A percentile compares a stretch with the other conserved stretches of the same genome.
These are phyloP conservation scores for Desmophyllum pertusum DNA, from an alignment of 92 coral and sea anemone genomes.

Conservation along the genomic window DNA sequence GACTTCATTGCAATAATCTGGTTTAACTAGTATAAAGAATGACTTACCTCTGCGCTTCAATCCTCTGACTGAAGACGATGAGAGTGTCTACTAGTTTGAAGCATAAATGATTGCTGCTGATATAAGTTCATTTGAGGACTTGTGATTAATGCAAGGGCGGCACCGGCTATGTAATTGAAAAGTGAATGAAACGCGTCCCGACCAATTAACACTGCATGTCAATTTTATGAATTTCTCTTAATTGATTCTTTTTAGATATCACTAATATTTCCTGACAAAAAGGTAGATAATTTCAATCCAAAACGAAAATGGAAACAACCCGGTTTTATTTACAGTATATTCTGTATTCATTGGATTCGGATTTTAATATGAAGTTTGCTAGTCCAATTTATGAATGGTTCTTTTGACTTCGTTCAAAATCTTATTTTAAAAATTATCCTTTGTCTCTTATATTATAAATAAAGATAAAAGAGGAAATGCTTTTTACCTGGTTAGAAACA, in stretches of 20 bases:
- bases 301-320: not conserved
- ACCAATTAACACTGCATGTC: slow-evolving; percentile 4
- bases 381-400: not conserved
- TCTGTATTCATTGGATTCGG: not conserved
- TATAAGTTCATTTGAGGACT: not conserved
- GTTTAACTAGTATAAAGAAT: not conserved
- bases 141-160: slow-evolving; percentile 11
- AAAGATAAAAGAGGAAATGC: not conserved
- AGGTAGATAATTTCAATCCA: not conserved
- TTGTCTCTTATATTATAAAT: not conserved
- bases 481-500: not conserved
- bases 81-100: not conserved
- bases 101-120: not conserved
- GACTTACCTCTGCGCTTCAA: not conserved
- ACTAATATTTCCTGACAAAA: not conserved
- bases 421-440: not conserved
- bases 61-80: not conserved
- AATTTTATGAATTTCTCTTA: slow-evolving; percentile 12
- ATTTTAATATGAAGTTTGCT: not conserved
- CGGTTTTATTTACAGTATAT: not conserved
- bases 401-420: not conserved
- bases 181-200: slow-evolving; percentile 4
- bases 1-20: too few species aligned
- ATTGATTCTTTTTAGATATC: not conserved
- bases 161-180: not conserved